A percentile compares a stretch with the other conserved stretches of the same genome.
These are phyloP conservation scores for Drosophila mojavensis DNA, from an alignment of 1,140 invertebrate species.

Conservation along the genomic window DNA sequence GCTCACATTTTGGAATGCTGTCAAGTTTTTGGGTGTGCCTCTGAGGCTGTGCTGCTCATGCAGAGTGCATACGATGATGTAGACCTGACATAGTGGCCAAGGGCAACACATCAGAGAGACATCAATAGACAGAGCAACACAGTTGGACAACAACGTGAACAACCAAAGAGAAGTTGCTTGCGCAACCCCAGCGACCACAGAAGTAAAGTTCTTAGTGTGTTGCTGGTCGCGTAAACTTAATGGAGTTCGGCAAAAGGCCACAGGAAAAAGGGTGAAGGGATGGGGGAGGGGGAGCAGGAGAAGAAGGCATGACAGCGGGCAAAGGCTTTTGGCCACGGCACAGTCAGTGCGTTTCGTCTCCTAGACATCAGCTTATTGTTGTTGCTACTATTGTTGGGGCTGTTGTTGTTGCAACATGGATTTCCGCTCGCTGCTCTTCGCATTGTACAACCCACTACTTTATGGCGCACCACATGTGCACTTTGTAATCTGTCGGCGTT, in stretches of 20 bases:
- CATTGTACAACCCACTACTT: slow-evolving; percentile 62
- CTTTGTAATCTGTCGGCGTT: slow-evolving; percentile 82
- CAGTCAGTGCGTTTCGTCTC: slow-evolving; percentile 36
- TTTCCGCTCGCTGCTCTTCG: slow-evolving; percentile 51
- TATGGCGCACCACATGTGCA: slow-evolving; percentile 78
- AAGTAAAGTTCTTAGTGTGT: slow-evolving; percentile 73
- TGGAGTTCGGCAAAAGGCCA: slow-evolving; percentile 69
- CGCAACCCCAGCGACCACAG: slow-evolving; percentile 58
- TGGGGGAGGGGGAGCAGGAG: no score
- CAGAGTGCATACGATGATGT: slow-evolving; percentile 13
- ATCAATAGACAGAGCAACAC: slow-evolving; percentile 48
- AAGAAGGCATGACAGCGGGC: neutral
- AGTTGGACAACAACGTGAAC: slow-evolving; percentile 52
- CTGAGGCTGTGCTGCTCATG: slow-evolving; percentile 33
- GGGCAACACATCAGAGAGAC: slow-evolving; percentile 28
- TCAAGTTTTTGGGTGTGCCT: slow-evolving; percentile 27
- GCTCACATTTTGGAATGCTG: slow-evolving; percentile 18
- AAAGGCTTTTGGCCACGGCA: slow-evolving; percentile 36
- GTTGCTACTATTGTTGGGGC: slow-evolving; percentile 45
- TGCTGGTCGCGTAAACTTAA: slow-evolving; percentile 75
- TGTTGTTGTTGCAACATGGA: slow-evolving; percentile 63
- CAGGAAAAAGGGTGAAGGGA: slow-evolving; percentile 3
- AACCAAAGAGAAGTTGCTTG: slow-evolving; percentile 17
- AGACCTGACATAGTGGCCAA: slow-evolving; percentile 31
- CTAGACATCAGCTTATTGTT: slow-evolving; percentile 27